Conservation (phyloP, 2,888 invertebrate genomes). For the Phaonia tiefii region DNA sequence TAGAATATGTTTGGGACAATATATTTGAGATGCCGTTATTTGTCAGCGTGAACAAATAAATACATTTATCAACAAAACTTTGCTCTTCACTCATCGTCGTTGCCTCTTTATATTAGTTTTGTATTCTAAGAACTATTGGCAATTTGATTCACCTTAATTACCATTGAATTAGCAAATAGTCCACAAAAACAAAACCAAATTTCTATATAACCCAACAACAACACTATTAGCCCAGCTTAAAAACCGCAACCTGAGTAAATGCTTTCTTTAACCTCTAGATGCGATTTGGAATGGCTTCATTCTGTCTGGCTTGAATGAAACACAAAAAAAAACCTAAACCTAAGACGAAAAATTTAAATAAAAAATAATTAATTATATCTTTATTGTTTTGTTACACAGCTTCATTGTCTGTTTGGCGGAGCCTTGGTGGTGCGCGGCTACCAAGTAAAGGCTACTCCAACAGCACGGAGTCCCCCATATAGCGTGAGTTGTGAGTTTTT, state of each 20-base stretch:
- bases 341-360: slow-evolving; percentile 44
- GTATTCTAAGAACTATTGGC: too few species aligned
- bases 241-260: neutral
- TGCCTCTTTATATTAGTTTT: too few species aligned
- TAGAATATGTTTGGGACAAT: too few species aligned
- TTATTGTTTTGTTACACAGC: slow-evolving; percentile 36
- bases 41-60: too few species aligned
- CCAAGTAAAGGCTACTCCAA: slow-evolving; percentile 30
- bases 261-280: slow-evolving; percentile 29
- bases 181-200: too few species aligned
- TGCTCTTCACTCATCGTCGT: too few species aligned
- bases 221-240: too few species aligned
- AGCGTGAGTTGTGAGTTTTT: slow-evolving; percentile 53
- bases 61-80: too few species aligned
- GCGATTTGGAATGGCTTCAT: slow-evolving; percentile 49
- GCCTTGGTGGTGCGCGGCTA: slow-evolving; percentile 8
- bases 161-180: too few species aligned
- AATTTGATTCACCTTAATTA: too few species aligned
- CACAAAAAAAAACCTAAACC: slow-evolving; percentile 15
- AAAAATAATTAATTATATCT: slow-evolving; percentile 64
- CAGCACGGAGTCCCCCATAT: slow-evolving; percentile 38
- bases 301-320: slow-evolving; percentile 45
- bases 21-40: too few species aligned
- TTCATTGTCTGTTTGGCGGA: slow-evolving; percentile 12
- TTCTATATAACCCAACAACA: too few species aligned